A percentile compares a stretch with the other conserved stretches of the same genome.
These are phyloP conservation scores for Aphis craccivora DNA, from an alignment of 1,140 invertebrate genomes.

Conservation along the genomic window DNA sequence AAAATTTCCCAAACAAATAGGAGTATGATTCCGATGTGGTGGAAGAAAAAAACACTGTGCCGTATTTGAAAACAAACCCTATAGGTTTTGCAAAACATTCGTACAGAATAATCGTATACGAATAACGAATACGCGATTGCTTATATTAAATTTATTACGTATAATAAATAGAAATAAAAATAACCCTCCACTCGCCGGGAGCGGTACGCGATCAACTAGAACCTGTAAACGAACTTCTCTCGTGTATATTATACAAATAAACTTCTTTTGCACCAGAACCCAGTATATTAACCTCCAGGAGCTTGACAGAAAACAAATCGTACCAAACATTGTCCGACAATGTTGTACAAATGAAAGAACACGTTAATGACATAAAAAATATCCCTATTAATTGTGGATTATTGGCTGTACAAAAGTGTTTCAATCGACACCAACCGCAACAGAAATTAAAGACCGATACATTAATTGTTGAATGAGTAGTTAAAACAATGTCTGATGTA, in stretches of 20 bases:
- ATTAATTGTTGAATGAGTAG: neutral
- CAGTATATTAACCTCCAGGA: neutral
- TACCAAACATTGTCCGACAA: neutral
- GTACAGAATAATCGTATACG: neutral
- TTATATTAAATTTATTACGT: neutral
- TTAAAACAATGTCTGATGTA: neutral
- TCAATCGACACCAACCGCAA: no score
- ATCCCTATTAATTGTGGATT: neutral
- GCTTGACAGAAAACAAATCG: neutral
- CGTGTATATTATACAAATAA: neutral
- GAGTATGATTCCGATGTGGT: neutral
- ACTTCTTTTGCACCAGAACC: neutral
- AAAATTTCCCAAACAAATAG: neutral
- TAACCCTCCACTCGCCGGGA: neutral
- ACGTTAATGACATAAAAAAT: neutral
- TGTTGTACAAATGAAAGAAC: neutral
- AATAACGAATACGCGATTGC: neutral
- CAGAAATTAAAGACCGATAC: no score
- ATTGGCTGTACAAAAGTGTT: no score
- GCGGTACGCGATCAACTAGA: neutral
- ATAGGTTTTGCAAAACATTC: neutral
- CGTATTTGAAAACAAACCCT: neutral
- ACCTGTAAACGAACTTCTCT: neutral
- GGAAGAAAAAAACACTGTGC: neutral
- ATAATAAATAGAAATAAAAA: neutral